phyloP scores from a whole-genome alignment of 2,888 invertebrate species.

The Prenolepis imparis region DNA sequence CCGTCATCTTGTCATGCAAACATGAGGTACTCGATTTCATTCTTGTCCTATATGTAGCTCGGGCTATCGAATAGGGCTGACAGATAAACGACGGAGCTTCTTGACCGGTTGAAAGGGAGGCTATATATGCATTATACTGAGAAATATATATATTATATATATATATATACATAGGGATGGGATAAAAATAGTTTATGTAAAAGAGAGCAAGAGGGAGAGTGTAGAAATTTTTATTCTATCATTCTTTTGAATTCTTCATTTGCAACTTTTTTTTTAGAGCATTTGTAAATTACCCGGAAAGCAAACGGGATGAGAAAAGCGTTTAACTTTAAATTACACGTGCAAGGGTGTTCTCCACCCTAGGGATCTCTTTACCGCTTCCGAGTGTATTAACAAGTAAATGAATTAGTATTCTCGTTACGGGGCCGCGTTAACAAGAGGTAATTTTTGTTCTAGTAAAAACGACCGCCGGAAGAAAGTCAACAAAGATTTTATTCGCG shows the following conservation, averaged over 20 bases:
- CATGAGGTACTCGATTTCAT: constrained; percentile 55
- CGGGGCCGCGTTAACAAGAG: constrained; percentile 24
- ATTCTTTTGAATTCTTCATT: not conserved
- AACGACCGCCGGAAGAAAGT: constrained; percentile 25
- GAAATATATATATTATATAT: not conserved
- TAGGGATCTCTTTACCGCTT: constrained; percentile 26
- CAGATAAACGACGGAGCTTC: constrained; percentile 44
- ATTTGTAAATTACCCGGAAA: constrained; percentile 29
- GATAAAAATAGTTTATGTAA: not conserved
- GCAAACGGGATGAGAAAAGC: constrained; percentile 17
- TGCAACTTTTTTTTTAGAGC: not conserved
- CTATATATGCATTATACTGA: constrained; percentile 23
- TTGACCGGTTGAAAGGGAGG: constrained; percentile 9
- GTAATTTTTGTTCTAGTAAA: constrained; percentile 29
- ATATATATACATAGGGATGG: not conserved
- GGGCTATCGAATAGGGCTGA: constrained; percentile 32
- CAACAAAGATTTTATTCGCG: constrained; percentile 45
- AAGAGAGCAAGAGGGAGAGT: not conserved
- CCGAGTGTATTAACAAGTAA: constrained; percentile 44
- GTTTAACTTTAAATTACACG: constrained; percentile 42
- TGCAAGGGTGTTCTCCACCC: constrained; percentile 2
- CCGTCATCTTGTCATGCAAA: constrained; percentile 64
- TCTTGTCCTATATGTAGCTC: constrained; percentile 33
- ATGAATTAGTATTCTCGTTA: constrained; percentile 44
- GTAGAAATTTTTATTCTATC: not conserved